Percentiles rank a stretch among this genome's conserved stretches.
phyloP scores from a whole-genome alignment of 2,888 invertebrate genomes.

The Biston stratarius region DNA sequence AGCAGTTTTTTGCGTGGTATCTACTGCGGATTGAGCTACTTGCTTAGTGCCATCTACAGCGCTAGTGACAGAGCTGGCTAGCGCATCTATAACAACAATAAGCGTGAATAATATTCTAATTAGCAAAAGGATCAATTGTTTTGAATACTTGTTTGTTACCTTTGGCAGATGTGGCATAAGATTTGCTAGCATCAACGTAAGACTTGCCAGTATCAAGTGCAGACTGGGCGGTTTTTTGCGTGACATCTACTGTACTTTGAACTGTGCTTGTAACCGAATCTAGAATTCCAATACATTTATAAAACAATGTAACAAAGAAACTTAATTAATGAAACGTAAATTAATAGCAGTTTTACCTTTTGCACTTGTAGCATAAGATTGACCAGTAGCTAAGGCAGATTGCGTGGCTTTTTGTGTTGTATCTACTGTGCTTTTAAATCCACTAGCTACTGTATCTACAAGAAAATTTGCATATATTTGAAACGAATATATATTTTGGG shows the following conservation, averaged over 20 bases:
- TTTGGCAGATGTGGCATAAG: slow-evolving; percentile 57
- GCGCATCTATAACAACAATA: slow-evolving; percentile 64
- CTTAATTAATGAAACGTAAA: background rate
- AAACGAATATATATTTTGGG: background rate
- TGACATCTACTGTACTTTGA: slow-evolving; percentile 62
- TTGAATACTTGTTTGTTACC: slow-evolving; percentile 44
- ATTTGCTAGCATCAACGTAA: slow-evolving; percentile 58
- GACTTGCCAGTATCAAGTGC: slow-evolving; percentile 63
- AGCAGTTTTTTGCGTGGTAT: slow-evolving; percentile 63
- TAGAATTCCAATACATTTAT: slow-evolving; percentile 51
- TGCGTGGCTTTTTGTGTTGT: slow-evolving; percentile 59
- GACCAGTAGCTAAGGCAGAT: slow-evolving; percentile 57
- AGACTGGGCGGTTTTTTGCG: slow-evolving; percentile 59
- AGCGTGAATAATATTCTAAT: background rate
- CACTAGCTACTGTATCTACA: slow-evolving; percentile 49
- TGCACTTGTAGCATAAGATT: slow-evolving; percentile 55
- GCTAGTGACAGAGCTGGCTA: slow-evolving; percentile 59
- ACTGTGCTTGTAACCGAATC: slow-evolving; percentile 64
- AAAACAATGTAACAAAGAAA: background rate
- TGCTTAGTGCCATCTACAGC: slow-evolving; percentile 65
- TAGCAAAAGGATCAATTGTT: background rate
- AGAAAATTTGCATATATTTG: background rate
- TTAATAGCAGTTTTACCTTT: slow-evolving; percentile 52
- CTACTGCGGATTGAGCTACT: slow-evolving; percentile 61
- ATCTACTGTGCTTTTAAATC: slow-evolving; percentile 56